Evolutionary conservation across 2,888 invertebrate genomes (phyloP).

Genomic region (Trichopoda pennipes): DNA sequence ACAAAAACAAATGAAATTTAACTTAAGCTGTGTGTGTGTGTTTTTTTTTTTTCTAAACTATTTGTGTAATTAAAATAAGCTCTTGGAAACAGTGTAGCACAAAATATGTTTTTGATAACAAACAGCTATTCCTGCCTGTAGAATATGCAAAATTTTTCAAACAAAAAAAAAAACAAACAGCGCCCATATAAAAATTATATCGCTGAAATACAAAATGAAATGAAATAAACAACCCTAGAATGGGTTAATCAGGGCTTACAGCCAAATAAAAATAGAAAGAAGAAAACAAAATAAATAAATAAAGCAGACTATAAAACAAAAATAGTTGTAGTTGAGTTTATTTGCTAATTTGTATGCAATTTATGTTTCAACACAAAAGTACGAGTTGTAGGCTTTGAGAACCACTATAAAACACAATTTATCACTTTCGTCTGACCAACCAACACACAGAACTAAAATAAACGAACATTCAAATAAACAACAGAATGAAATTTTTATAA

Average conservation of each 20-base stretch:
- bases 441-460: conserved; percentile 15
- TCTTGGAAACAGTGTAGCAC: conserved; percentile 39
- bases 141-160: conserved; percentile 35
- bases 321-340: conserved; percentile 32
- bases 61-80: neutral
- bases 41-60: too few species aligned
- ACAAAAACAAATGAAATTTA: neutral
- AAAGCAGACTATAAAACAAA: conserved; percentile 33
- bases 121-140: conserved; percentile 17
- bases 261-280: neutral
- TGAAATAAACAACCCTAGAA: conserved; percentile 46
- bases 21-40: too few species aligned
- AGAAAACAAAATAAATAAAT: neutral
- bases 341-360: conserved; percentile 66
- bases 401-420: conserved; percentile 55
- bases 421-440: conserved; percentile 60
- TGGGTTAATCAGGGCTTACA: conserved; percentile 62
- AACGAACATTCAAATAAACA: conserved; percentile 20
- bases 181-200: conserved; percentile 47
- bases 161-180: neutral
- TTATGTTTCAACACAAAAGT: conserved; percentile 48
- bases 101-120: conserved; percentile 19
- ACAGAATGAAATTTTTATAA: conserved; percentile 38
- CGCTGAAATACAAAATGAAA: conserved; percentile 20
- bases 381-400: conserved; percentile 53